A percentile compares a stretch with the other conserved stretches of the same genome.
Conservation (phyloP, 2,113 vertebrate species). For the Tragelaphus strepsiceros region DNA sequence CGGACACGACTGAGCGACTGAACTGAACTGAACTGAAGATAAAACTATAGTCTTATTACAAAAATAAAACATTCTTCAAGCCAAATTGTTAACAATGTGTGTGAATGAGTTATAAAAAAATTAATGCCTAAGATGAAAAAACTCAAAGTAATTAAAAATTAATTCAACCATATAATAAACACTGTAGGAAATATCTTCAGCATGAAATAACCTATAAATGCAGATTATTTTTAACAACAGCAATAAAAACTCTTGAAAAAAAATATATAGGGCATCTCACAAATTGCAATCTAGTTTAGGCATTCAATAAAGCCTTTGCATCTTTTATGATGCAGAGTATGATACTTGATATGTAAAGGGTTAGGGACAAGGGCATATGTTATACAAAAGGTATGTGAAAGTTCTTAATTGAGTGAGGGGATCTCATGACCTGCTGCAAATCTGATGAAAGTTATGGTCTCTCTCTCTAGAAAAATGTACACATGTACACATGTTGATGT, state of each 20-base stretch:
- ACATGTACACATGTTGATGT: neutral
- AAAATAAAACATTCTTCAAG: conserved; percentile 43
- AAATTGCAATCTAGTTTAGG: neutral
- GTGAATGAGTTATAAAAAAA: neutral
- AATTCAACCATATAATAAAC: neutral
- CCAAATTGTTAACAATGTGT: conserved; percentile 22
- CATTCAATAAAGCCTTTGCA: neutral
- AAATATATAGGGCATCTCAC: neutral
- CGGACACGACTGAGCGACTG: too few relatives aligned
- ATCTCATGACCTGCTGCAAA: neutral
- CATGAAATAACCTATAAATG: neutral
- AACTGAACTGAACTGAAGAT: neutral
- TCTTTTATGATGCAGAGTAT: neutral
- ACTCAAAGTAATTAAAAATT: neutral
- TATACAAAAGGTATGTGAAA: neutral
- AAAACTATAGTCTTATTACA: conserved; percentile 3
- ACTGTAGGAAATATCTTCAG: neutral
- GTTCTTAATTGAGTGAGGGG: neutral
- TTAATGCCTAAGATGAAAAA: neutral
- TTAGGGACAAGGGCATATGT: neutral
- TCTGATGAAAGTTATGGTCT: neutral
- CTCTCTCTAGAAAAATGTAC: neutral
- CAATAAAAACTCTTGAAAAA: neutral
- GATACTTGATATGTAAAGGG: neutral
- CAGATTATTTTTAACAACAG: neutral